These are phyloP conservation scores for Mythimna pallens DNA, from an alignment of 2,888 invertebrate genomes.

Conservation along the genomic window DNA sequence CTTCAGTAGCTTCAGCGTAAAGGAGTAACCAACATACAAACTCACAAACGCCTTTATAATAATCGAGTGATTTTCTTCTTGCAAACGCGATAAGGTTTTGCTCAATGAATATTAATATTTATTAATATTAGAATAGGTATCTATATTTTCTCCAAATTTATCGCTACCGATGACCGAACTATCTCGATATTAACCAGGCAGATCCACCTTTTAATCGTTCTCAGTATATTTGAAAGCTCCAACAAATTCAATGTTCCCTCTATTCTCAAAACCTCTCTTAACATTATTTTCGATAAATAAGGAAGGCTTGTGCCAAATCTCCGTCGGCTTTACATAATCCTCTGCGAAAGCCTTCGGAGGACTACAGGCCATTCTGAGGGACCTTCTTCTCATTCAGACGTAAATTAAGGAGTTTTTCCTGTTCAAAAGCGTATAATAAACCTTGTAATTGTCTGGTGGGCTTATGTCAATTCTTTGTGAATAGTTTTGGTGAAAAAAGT, in stretches of 20 bases:
- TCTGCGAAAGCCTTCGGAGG: conserved; percentile 5
- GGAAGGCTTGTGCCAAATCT: conserved; percentile 41
- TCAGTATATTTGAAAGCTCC: background rate
- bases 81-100: background rate
- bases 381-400: conserved; percentile 31
- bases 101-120: too few species aligned
- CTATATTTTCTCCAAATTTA: background rate
- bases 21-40: too few species aligned
- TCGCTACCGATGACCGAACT: background rate
- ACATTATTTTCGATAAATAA: conserved; percentile 58
- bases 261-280: conserved; percentile 27
- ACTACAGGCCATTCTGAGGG: conserved; percentile 7
- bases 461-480: background rate
- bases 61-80: background rate
- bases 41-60: too few species aligned
- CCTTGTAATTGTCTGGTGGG: conserved; percentile 22
- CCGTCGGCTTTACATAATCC: conserved; percentile 54
- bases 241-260: conserved; percentile 20
- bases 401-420: conserved; percentile 46
- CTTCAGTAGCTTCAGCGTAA: too few species aligned
- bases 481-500: background rate
- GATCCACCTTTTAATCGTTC: background rate
- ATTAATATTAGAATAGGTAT: too few species aligned
- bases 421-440: conserved; percentile 4
- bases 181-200: background rate